phyloP scores from a whole-genome alignment of 1,140 invertebrate species.

The Drosophila micromelanica region DNA sequence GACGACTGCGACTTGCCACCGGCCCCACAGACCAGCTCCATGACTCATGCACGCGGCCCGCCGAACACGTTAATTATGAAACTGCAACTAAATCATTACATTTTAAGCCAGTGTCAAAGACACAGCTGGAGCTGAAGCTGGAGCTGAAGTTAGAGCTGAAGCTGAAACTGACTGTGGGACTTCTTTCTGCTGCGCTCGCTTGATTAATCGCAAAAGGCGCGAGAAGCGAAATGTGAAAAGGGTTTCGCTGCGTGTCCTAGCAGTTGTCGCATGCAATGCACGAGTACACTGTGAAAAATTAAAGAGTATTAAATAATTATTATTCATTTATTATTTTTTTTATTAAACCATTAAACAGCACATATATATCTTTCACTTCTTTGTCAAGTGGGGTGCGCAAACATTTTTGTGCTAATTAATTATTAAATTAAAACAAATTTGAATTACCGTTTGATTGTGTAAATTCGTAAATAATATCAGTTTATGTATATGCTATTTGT shows the following conservation, averaged over 20 bases:
- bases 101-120: slow-evolving; percentile 78
- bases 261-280: slow-evolving; percentile 35
- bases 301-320: no score
- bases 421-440: no score
- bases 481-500: not conserved
- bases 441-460: no score
- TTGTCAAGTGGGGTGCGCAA: no score
- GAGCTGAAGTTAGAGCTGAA: slow-evolving; percentile 33
- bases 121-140: slow-evolving; percentile 61
- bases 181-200: slow-evolving; percentile 14
- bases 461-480: no score
- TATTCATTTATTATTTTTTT: no score
- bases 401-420: no score
- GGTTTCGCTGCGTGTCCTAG: slow-evolving; percentile 21
- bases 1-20: slow-evolving; percentile 54
- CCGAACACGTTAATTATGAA: slow-evolving; percentile 71
- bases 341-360: no score
- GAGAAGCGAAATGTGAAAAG: slow-evolving; percentile 38
- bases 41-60: slow-evolving; percentile 39
- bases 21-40: slow-evolving; percentile 6
- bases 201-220: slow-evolving; percentile 69
- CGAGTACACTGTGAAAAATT: slow-evolving; percentile 23
- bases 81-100: slow-evolving; percentile 83
- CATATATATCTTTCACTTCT: no score
- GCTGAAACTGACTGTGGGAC: slow-evolving; percentile 29